Evolutionary conservation across 2,797 vertebrate genomes (phyloP).

Genomic region (Coranthus polyacanthus): DNA sequence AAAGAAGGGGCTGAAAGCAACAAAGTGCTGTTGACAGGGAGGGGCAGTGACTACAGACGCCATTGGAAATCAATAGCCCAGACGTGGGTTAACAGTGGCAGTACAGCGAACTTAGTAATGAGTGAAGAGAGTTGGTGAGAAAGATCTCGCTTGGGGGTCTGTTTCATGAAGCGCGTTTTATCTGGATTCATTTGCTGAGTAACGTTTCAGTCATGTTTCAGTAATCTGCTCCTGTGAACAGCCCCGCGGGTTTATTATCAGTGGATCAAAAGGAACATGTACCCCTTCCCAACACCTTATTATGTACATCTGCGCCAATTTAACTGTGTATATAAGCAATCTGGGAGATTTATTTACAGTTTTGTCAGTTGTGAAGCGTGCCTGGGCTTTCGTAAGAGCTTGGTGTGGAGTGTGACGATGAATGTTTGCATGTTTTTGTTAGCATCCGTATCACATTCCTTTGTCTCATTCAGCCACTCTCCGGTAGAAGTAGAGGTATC

Average conservation of each 20-base stretch:
- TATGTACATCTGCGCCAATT: slow-evolving; percentile 66
- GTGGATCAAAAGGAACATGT: slow-evolving; percentile 26
- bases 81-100: slow-evolving; percentile 39
- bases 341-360: slow-evolving; percentile 68
- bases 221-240: slow-evolving; percentile 29
- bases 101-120: slow-evolving; percentile 34
- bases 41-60: slow-evolving; percentile 60
- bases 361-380: slow-evolving; percentile 70
- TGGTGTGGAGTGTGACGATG: slow-evolving; percentile 61
- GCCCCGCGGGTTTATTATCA: slow-evolving; percentile 24
- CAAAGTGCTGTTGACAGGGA: slow-evolving; percentile 8
- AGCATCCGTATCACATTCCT: slow-evolving; percentile 26
- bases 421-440: slow-evolving; percentile 51
- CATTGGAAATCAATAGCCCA: slow-evolving; percentile 58
- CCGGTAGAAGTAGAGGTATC: slow-evolving; percentile 99
- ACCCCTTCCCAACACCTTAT: slow-evolving; percentile 32
- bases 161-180: slow-evolving; percentile 32
- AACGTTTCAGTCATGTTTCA: not conserved
- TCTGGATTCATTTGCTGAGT: slow-evolving; percentile 19
- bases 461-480: slow-evolving; percentile 90
- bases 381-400: slow-evolving; percentile 70
- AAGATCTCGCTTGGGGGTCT: slow-evolving; percentile 14
- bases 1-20: slow-evolving; percentile 45
- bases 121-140: slow-evolving; percentile 35
- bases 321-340: slow-evolving; percentile 60